Evolutionary conservation across 2,113 vertebrate genomes (phyloP).

Genomic region (Percina caprodes): DNA sequence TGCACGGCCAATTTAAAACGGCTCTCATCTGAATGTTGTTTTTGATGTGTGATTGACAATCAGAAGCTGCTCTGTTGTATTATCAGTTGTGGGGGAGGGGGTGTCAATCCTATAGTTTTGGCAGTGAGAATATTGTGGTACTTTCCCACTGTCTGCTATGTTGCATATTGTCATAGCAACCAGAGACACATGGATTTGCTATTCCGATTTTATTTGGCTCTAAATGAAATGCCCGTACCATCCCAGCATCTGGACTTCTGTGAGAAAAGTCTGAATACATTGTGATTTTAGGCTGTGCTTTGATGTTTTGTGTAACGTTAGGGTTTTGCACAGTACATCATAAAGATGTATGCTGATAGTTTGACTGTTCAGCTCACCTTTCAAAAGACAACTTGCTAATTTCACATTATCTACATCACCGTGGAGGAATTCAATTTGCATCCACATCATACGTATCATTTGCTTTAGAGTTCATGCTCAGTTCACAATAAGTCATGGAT

Average conservation of each 20-base stretch:
- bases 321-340: background rate
- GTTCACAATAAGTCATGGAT: background rate
- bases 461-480: background rate
- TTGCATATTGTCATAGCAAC: conserved; percentile 29
- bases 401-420: background rate
- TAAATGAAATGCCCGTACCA: background rate
- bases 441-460: background rate
- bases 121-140: background rate
- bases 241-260: background rate
- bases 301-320: background rate
- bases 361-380: background rate
- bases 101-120: background rate
- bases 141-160: background rate
- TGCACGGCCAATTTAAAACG: background rate
- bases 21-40: background rate
- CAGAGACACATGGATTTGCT: conserved; percentile 3
- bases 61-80: background rate
- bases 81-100: background rate
- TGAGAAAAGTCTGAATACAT: background rate
- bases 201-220: conserved; percentile 29
- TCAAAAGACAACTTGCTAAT: background rate
- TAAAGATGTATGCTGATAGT: background rate
- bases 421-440: background rate
- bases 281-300: background rate
- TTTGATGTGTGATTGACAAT: background rate